Conservation (phyloP, 2,113 vertebrate species). For the Nanorana parkeri region DNA sequence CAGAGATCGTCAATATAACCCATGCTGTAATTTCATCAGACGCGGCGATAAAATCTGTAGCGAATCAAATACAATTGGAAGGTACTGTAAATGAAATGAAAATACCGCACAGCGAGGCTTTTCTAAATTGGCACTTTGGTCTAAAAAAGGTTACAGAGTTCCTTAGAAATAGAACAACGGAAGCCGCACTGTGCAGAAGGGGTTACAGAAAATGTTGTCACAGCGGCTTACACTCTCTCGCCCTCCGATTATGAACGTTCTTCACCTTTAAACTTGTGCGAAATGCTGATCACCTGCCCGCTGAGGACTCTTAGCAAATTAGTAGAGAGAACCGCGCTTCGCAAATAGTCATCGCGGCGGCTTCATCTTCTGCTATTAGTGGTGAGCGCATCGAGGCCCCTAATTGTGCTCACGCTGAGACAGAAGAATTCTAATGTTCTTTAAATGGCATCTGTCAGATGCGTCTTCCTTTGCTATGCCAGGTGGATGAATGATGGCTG, state of each 20-base stretch:
- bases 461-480: constrained; percentile 66
- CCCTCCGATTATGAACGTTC: neutral
- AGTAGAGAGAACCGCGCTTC: constrained; percentile 69
- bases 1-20: too few relatives aligned
- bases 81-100: too few relatives aligned
- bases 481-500: constrained; percentile 71
- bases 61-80: too few relatives aligned
- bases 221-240: neutral
- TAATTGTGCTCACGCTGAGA: constrained; percentile 70
- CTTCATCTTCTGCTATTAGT: constrained; percentile 74
- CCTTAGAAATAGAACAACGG: too few relatives aligned
- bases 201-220: neutral
- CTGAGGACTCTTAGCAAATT: constrained; percentile 69
- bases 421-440: constrained; percentile 75
- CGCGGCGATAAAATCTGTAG: too few relatives aligned
- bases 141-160: too few relatives aligned
- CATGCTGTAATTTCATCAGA: too few relatives aligned
- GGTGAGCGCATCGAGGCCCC: constrained; percentile 68
- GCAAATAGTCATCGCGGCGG: constrained; percentile 73
- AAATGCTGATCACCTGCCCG: constrained; percentile 65
- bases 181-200: neutral
- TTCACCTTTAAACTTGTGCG: constrained; percentile 53
- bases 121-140: too few relatives aligned
- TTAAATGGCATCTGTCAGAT: constrained; percentile 77
- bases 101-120: too few relatives aligned